Base-by-base conservation (phyloP, 1,140 invertebrate genomes). In the Ericerus pela region DNA sequence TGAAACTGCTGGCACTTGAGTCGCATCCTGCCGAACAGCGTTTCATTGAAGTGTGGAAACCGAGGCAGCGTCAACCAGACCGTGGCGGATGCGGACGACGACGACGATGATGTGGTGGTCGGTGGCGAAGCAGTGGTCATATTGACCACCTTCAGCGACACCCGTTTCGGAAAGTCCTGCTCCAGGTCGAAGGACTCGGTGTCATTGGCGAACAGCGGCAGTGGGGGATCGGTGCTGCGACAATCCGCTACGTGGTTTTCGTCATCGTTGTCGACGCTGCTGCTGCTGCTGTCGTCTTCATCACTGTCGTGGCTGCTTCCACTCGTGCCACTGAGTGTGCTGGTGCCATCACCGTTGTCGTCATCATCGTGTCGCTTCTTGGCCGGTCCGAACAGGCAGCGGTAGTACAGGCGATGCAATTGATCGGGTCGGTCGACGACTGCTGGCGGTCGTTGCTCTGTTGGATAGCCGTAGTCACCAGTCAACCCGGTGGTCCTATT, bases 31-130 rank as follows among this genome's bases (percentile, higher is more conserved):
- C 26, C 3, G 14, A 47, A 47, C n/a, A n/a, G n/a, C 20, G 41
- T 47, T 12, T 47, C 41, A 16, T 47, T 47, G 41, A 47, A 24
- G 18, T 47, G 22, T 20, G 41, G 41, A 47, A 47, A 47, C 26
- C 26, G 22, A 22, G 41, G 41, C 41, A 47, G 20, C 8, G 41
- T 47, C 12, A 47, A 16, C 41, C 41, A 47, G 2, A 47, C 41
- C 3, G 41, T 24, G 2, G 41, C 22, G 8, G 41, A 47, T 16
- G 37, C 37, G 41, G 26, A 24, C 11, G 41, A 47, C n/a, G n/a
- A n/a, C n/a, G n/a, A n/a, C n/a, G n/a, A n/a, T n/a, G n/a, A n/a
- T n/a, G n/a, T n/a, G 2, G 10, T 47, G 41, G 22, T 47, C 20
- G 22, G 8, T 2, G 8, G 12, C 4, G 20, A 14, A 16, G 22